A percentile compares a stretch with the other conserved stretches of the same genome.
phyloP scores from a whole-genome alignment of 2,888 invertebrate species.

The Eustalomyia histrio region DNA sequence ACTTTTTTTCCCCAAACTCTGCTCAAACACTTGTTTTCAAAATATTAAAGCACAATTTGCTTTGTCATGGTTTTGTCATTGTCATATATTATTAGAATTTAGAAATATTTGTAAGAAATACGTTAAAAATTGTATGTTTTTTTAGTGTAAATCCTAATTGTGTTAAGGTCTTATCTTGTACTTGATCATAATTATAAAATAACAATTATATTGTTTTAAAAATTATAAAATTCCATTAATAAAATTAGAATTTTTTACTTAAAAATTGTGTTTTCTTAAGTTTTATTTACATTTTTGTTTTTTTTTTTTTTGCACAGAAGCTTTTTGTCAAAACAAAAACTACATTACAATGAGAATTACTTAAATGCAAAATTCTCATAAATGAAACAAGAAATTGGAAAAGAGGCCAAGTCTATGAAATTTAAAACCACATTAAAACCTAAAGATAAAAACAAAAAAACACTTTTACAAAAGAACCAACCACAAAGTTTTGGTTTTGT shows the following conservation, averaged over 20 bases:
- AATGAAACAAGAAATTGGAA: slow-evolving; percentile 31
- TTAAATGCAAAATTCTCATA: slow-evolving; percentile 59
- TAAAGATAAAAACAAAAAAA: slow-evolving; percentile 32
- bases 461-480: slow-evolving; percentile 11
- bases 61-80: no score
- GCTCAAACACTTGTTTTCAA: no score
- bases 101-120: no score
- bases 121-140: no score
- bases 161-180: background rate
- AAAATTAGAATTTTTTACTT: background rate
- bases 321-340: slow-evolving; percentile 33
- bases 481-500: slow-evolving; percentile 42
- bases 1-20: no score
- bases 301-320: slow-evolving; percentile 12
- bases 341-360: slow-evolving; percentile 53
- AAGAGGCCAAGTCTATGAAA: slow-evolving; percentile 65
- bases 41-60: no score
- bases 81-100: no score
- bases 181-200: slow-evolving; percentile 12
- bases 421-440: slow-evolving; percentile 56
- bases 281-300: no score
- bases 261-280: background rate
- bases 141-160: no score
- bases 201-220: slow-evolving; percentile 12
- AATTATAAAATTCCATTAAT: background rate